A percentile compares a stretch with the other conserved stretches of the same genome.
Conservation (phyloP, 2,113 vertebrate genomes). For the Ceuthmochares aereus region DNA sequence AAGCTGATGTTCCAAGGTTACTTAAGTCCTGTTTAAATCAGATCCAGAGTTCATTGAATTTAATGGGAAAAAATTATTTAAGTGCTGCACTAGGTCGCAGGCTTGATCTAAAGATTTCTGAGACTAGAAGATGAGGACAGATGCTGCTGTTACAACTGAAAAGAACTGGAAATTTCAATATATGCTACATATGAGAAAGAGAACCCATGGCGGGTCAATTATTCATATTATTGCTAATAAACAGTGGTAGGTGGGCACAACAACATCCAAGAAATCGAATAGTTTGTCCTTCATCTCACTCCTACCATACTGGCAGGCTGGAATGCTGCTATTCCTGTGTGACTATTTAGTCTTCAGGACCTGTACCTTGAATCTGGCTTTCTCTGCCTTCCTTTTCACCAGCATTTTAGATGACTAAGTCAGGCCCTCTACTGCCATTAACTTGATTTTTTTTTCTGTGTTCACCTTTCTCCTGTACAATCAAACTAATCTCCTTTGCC, state of each 20-base stretch:
- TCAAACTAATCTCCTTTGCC: not conserved
- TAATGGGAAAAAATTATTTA: not conserved
- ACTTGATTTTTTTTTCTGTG: not conserved
- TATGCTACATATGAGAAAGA: not conserved
- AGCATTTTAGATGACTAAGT: not conserved
- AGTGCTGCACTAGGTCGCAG: not conserved
- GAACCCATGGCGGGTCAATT: not conserved
- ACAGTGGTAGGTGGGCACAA: not conserved
- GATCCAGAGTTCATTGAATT: not conserved
- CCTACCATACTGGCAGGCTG: not conserved
- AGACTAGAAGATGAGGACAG: not conserved
- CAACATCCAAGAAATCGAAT: not conserved
- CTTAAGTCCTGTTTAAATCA: not conserved
- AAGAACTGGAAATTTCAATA: not conserved
- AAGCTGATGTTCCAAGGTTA: not conserved
- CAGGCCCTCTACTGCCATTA: not conserved
- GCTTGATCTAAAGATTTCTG: not conserved
- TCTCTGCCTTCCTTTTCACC: not conserved
- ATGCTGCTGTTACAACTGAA: not conserved
- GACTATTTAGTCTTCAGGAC: not conserved
- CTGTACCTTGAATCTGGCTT: not conserved
- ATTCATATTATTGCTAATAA: not conserved
- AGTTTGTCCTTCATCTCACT: not conserved
- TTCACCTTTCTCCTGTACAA: not conserved
- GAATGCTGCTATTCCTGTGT: not conserved